Conservation (phyloP, 2,888 invertebrate genomes). For the Agrotis ipsilon region DNA sequence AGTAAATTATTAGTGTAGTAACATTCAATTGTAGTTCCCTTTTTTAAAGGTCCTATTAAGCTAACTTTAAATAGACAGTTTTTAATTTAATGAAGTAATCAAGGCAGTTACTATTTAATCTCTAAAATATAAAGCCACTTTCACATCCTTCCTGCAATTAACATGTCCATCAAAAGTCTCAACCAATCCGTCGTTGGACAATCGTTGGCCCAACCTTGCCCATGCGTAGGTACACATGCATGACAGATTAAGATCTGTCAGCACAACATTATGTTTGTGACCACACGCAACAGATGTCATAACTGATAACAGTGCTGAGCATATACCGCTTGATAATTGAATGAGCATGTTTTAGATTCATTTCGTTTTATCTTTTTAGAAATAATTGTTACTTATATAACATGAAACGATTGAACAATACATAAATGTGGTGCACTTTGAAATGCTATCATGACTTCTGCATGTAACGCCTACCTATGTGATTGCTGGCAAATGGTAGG, state of each 20-base stretch:
- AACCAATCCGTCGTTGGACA: not conserved
- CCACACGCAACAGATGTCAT: constrained; percentile 62
- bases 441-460: constrained; percentile 41
- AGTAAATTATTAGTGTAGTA: not conserved
- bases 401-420: constrained; percentile 44
- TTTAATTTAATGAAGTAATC: too few species aligned
- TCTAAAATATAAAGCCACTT: not conserved
- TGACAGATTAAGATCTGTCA: constrained; percentile 61
- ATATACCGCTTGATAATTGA: constrained; percentile 60
- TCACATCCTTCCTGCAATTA: constrained; percentile 34
- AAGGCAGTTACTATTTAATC: too few species aligned
- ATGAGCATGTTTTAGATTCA: constrained; percentile 59
- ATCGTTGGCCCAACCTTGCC: constrained; percentile 43
- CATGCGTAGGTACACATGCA: constrained; percentile 40
- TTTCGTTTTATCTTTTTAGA: constrained; percentile 57
- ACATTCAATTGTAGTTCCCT: not conserved
- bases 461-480: constrained; percentile 44
- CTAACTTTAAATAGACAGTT: too few species aligned
- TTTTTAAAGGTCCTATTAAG: too few species aligned
- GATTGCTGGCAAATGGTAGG: constrained; percentile 41
- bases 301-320: constrained; percentile 59
- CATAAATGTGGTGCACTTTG: constrained; percentile 42
- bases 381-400: constrained; percentile 51
- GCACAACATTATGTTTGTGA: constrained; percentile 35
- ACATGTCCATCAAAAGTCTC: constrained; percentile 17